These are phyloP conservation scores for Antennarius striatus DNA, from an alignment of 2,113 vertebrate genomes.

Conservation along the genomic window DNA sequence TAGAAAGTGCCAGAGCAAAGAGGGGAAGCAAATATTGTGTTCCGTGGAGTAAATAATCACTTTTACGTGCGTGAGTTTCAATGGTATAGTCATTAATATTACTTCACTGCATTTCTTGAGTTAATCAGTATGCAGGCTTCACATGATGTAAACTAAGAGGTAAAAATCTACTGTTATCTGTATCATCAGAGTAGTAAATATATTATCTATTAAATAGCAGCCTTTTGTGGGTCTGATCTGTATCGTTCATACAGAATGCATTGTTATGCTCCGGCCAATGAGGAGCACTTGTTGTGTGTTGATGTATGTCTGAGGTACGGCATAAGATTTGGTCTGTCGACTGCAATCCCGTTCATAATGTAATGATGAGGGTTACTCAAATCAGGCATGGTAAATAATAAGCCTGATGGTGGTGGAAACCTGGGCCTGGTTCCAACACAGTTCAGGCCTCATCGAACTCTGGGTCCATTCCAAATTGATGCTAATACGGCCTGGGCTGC, in stretches of 20 bases:
- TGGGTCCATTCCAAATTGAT: slow-evolving; percentile 69
- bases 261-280: too few relatives aligned
- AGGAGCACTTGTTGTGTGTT: neutral
- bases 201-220: too few relatives aligned
- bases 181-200: too few relatives aligned
- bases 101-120: neutral
- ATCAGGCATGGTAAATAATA: slow-evolving; percentile 49
- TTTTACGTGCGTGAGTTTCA: neutral
- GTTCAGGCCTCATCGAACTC: slow-evolving; percentile 72
- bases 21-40: slow-evolving; percentile 6
- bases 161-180: too few relatives aligned
- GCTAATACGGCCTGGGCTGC: slow-evolving; percentile 54
- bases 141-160: too few relatives aligned
- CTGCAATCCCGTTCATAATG: slow-evolving; percentile 48
- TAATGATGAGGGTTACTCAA: slow-evolving; percentile 55
- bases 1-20: slow-evolving; percentile 7
- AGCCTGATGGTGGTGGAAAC: slow-evolving; percentile 48
- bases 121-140: neutral
- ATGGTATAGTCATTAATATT: slow-evolving; percentile 3
- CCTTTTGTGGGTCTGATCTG: neutral
- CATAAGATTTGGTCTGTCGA: slow-evolving; percentile 26
- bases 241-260: too few relatives aligned
- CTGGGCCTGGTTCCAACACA: slow-evolving; percentile 64
- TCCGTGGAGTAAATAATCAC: slow-evolving; percentile 8
- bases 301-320: slow-evolving; percentile 16